Evolutionary conservation across 2,797 vertebrate genomes (phyloP), one percentile per base, ranked within the genome.

Genomic region (Anguilla anguilla): DNA sequence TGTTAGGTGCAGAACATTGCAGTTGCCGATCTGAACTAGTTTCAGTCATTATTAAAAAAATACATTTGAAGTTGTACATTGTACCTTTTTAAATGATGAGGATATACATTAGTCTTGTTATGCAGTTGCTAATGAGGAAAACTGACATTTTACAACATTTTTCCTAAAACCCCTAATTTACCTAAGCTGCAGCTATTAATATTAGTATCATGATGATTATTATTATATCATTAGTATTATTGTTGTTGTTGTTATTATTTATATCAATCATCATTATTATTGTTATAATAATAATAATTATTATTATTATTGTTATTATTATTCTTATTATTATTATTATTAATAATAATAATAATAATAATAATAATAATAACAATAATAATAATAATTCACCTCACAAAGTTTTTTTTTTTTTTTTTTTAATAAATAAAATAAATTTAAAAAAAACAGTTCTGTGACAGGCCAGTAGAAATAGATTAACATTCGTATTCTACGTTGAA

Each of bases 391-490:
- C 4, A 43, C 39, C 39, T 43, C 39, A 43, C 39, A 43, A 43
- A 43, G 35, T 43, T 43, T 39, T 39, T 39, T 39, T 39, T 10
- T 7, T 53, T 11, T 53, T 53, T 7, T 53, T n/a, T n/a, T n/a
- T n/a, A n/a, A n/a, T n/a, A n/a, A n/a, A n/a, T n/a, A n/a, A 88
- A 93, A 92, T 92, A 92, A 91, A 91, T 89, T n/a, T n/a, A n/a
- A n/a, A n/a, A n/a, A n/a, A n/a, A 53, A 88, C 72, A 92, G 91
- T 90, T 86, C 87, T 89, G 92, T 93, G 91, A 95, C 91, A 85
- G 91, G 91, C 95, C 91, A 93, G 93, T 93, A 88, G 86, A 91
- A 95, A 94, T 72, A 91, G 93, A 91, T 94, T 94, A 93, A 87
- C 83, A 83, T 86, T 91, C 92, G 91, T 91, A 92, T 92, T 94